phyloP scores from a whole-genome alignment of 1,140 invertebrate genomes.

The Gonatopus flavifemur region DNA sequence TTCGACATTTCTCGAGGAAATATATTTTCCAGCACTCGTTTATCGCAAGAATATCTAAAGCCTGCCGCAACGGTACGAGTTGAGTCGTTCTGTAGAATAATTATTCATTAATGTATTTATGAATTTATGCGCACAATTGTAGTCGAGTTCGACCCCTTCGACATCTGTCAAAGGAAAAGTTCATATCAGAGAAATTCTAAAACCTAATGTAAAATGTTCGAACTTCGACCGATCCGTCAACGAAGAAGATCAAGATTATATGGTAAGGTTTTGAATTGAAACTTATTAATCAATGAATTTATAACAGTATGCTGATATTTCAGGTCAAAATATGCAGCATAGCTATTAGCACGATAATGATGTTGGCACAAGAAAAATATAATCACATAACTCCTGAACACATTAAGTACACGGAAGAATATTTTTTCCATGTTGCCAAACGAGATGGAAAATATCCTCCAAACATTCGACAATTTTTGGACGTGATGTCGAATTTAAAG shows the following conservation, averaged over 20 bases:
- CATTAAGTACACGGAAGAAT: slow-evolving; percentile 9
- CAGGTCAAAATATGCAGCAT: slow-evolving; percentile 12
- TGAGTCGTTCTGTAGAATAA: too few species aligned
- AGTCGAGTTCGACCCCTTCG: not conserved
- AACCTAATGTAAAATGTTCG: not conserved
- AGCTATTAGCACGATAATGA: slow-evolving; percentile 16
- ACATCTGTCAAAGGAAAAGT: not conserved
- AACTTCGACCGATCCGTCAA: not conserved
- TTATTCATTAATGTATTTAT: not conserved
- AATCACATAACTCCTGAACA: slow-evolving; percentile 14
- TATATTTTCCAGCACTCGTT: too few species aligned
- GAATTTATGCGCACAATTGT: not conserved
- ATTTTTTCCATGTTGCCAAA: slow-evolving; percentile 9
- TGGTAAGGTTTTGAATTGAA: not conserved
- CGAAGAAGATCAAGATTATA: not conserved
- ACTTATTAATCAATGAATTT: not conserved
- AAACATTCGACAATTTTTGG: slow-evolving; percentile 9
- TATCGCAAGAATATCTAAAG: too few species aligned
- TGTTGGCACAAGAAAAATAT: slow-evolving; percentile 11
- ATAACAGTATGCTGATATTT: not conserved
- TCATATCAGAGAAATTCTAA: not conserved
- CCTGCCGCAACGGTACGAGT: too few species aligned
- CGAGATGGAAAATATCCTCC: slow-evolving; percentile 3
- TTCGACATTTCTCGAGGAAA: too few species aligned
- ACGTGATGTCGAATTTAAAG: slow-evolving; percentile 8